Evolutionary conservation across 2,113 vertebrate genomes (phyloP).

Genomic region (Lepidiolamprologus cunningtoni): DNA sequence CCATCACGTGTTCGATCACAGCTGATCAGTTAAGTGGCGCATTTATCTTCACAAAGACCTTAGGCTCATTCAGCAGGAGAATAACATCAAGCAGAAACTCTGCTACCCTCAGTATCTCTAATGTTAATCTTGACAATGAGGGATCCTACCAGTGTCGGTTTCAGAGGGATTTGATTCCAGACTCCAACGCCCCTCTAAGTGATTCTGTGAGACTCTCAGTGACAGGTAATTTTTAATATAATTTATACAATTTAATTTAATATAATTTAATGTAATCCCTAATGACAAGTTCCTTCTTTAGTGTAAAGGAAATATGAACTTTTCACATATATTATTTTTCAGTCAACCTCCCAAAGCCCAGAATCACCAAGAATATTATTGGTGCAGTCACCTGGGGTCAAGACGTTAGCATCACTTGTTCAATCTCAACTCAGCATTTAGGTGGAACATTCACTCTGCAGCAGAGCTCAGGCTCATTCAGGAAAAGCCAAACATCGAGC

Average conservation of each 20-base stretch:
- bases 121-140: neutral
- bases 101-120: neutral
- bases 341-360: neutral
- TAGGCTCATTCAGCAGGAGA: neutral
- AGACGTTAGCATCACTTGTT: neutral
- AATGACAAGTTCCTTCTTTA: neutral
- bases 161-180: neutral
- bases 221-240: neutral
- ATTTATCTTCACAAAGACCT: neutral
- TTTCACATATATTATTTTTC: neutral
- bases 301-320: neutral
- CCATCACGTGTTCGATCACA: neutral
- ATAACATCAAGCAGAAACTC: neutral
- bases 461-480: rapidly evolving
- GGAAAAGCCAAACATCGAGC: rapidly evolving
- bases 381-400: neutral
- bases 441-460: neutral
- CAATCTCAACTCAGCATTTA: neutral
- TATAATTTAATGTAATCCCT: neutral
- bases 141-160: neutral
- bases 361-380: neutral
- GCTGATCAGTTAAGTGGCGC: neutral
- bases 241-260: neutral
- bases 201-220: neutral
- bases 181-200: neutral